Conservation (phyloP, 2,888 invertebrate species). For the Callyntrura guangdongensis region DNA sequence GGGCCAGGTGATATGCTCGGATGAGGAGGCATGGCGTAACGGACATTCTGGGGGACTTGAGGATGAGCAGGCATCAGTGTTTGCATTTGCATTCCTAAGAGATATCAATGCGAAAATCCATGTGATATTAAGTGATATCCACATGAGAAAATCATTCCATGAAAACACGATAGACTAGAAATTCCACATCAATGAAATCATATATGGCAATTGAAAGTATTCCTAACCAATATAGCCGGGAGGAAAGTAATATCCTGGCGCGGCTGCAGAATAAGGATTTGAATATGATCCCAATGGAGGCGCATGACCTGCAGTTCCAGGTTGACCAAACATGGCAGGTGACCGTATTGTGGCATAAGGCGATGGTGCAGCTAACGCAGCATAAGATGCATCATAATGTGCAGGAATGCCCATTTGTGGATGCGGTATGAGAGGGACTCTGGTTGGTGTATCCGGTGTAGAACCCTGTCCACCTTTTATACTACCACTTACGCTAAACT, state of each 20-base stretch:
- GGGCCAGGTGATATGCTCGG: slow-evolving; percentile 66
- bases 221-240: slow-evolving; percentile 81
- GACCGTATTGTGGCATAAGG: slow-evolving; percentile 73
- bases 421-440: slow-evolving; percentile 70
- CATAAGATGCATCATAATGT: slow-evolving; percentile 49
- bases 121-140: slow-evolving; percentile 14
- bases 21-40: slow-evolving; percentile 70
- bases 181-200: slow-evolving; percentile 27
- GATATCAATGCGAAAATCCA: neutral
- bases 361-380: slow-evolving; percentile 52
- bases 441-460: slow-evolving; percentile 82
- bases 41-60: slow-evolving; percentile 62
- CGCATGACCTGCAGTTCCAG: slow-evolving; percentile 33
- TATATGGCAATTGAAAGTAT: slow-evolving; percentile 38
- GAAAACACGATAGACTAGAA: slow-evolving; percentile 27
- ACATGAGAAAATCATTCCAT: slow-evolving; percentile 24
- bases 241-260: slow-evolving; percentile 80
- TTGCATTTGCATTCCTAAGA: slow-evolving; percentile 81
- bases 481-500: slow-evolving; percentile 60
- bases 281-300: slow-evolving; percentile 53
- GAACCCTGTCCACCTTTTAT: slow-evolving; percentile 80
- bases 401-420: slow-evolving; percentile 55
- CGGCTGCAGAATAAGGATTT: slow-evolving; percentile 75
- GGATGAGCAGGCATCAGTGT: slow-evolving; percentile 74
- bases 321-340: slow-evolving; percentile 75